Conservation (phyloP, 1,140 invertebrate species). For the Leptopilina boulardi region DNA sequence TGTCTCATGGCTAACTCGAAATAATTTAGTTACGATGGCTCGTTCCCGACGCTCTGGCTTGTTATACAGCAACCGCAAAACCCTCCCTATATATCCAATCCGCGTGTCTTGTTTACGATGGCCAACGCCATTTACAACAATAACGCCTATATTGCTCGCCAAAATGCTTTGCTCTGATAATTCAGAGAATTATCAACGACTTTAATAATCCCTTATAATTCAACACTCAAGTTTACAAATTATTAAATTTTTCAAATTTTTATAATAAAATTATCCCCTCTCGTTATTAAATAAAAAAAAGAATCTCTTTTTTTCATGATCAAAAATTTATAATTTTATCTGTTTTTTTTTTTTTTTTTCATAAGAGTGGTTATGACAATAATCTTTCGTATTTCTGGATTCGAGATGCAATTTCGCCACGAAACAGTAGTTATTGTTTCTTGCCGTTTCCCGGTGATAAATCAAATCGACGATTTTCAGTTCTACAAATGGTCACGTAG, state of each 20-base stretch:
- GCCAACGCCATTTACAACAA: constrained; percentile 24
- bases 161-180: constrained; percentile 25
- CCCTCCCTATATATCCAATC: constrained; percentile 16
- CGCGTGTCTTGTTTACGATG: constrained; percentile 43
- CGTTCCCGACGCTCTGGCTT: constrained; percentile 45
- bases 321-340: no score
- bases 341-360: no score
- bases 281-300: no score
- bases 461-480: constrained; percentile 48
- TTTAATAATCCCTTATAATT: constrained; percentile 7
- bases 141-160: neutral
- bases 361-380: no score
- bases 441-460: constrained; percentile 51
- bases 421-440: constrained; percentile 40
- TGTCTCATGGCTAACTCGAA: constrained; percentile 42
- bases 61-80: constrained; percentile 33
- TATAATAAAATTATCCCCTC: no score
- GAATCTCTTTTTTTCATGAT: no score
- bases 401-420: constrained; percentile 38
- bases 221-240: no score
- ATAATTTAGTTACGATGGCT: constrained; percentile 59
- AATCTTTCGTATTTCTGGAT: constrained; percentile 10
- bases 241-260: no score
- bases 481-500: constrained; percentile 50
- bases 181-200: neutral